Evolutionary conservation across 2,113 vertebrate genomes (phyloP), one percentile per base, ranked within the genome.

Genomic region (Gasterosteus aculeatus): DNA sequence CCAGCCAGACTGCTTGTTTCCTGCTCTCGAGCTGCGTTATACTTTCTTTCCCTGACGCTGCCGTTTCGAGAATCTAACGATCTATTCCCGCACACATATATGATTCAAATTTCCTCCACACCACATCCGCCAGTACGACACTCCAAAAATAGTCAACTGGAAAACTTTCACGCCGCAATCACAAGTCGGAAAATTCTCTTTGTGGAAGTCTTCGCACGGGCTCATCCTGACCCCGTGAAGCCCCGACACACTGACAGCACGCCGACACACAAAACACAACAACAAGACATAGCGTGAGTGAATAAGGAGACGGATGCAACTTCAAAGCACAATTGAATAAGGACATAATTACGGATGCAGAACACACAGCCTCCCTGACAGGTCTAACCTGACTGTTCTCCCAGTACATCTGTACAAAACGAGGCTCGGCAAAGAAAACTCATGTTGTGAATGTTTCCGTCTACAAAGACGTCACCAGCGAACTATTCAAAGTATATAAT

Each of bases 1-100:
- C 60, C 78, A 89, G 60, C 62, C 75, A 60, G 72, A 80, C 80
- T 75, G 66, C 74, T 77, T 58, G 72, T 66, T 87, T 77, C 69
- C 63, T 72, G 57, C 80, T 75, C 74, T 81, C 47, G 1, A 11
- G 75, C 78, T 84, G 51, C 57, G 29, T 39, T 49, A 19, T 26
- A 54, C 66, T 66, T 74, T 81, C 72, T 81, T 69, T 67, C 42
- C 10, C 82, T 62, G 78, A 84, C 77, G 73, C 72, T 7, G 78
- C 81, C 56, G 63, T 44, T 61, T 82, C 67, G 49, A 54, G 79
- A 83, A 49, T 70, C 64, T 79, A 60, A 84, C 72, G 69, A 89
- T 85, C 81, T 83, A 66, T 84, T 84, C 70, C 72, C 76, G 74
- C 64, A 71, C n/a, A 64, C 78, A 47, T 47, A 66, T 61, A 72